Conservation (phyloP, 1,140 invertebrate genomes). For the Meloidogyne exigua region DNA sequence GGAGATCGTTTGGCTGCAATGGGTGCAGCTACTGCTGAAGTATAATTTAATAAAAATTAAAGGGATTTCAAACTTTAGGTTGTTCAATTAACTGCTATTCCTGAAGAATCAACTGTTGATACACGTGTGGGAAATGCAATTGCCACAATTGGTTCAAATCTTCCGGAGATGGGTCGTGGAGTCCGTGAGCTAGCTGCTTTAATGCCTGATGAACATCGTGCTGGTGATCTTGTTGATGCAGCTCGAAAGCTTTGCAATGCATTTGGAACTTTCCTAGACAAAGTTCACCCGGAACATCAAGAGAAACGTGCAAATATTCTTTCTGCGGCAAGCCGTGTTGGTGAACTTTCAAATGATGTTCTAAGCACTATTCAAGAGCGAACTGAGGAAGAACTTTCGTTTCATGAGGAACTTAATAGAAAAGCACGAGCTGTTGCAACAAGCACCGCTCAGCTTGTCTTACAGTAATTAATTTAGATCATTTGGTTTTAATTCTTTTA, state of each 20-base stretch:
- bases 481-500: slow-evolving; percentile 20
- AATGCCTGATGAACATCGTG: slow-evolving; percentile 79
- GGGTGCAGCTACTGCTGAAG: slow-evolving; percentile 94
- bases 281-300: slow-evolving; percentile 67
- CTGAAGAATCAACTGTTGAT: slow-evolving; percentile 70
- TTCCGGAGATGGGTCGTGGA: slow-evolving; percentile 91
- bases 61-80: slow-evolving; percentile 66
- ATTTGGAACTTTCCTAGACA: slow-evolving; percentile 87
- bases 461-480: slow-evolving; percentile 68
- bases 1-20: slow-evolving; percentile 94
- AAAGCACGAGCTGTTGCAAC: slow-evolving; percentile 60
- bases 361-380: slow-evolving; percentile 92
- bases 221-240: slow-evolving; percentile 84
- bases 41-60: not conserved
- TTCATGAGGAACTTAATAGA: slow-evolving; percentile 59
- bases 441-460: slow-evolving; percentile 71
- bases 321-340: slow-evolving; percentile 87
- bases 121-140: slow-evolving; percentile 94
- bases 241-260: slow-evolving; percentile 85
- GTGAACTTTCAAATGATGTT: slow-evolving; percentile 89
- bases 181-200: slow-evolving; percentile 90
- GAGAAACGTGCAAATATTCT: slow-evolving; percentile 74
- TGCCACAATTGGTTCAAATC: slow-evolving; percentile 89
- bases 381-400: slow-evolving; percentile 72
- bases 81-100: slow-evolving; percentile 81